Conservation (phyloP, 2,888 invertebrate genomes). For the Dynastes grantii region DNA sequence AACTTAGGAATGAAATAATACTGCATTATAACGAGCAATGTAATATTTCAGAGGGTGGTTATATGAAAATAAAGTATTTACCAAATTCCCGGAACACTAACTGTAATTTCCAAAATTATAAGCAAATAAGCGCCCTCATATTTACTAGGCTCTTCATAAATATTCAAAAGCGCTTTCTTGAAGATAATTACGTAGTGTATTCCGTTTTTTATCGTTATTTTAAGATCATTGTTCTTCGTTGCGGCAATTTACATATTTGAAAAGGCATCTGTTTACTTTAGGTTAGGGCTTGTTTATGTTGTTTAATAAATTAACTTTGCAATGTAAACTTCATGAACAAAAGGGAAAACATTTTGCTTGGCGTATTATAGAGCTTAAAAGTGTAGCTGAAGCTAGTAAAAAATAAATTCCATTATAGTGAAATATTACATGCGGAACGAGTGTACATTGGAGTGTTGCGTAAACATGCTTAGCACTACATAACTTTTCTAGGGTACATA, state of each 20-base stretch:
- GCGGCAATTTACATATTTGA: constrained; percentile 44
- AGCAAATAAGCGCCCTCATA: constrained; percentile 14
- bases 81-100: not conserved
- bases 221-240: constrained; percentile 42
- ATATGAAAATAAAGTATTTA: constrained; percentile 4
- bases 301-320: constrained; percentile 43
- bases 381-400: constrained; percentile 18
- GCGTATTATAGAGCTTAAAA: constrained; percentile 26
- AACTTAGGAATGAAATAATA: too few species aligned
- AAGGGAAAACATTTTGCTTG: constrained; percentile 50
- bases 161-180: constrained; percentile 22
- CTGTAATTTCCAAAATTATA: constrained; percentile 20
- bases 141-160: constrained; percentile 26
- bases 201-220: constrained; percentile 33
- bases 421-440: constrained; percentile 26
- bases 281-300: constrained; percentile 42
- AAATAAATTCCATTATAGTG: constrained; percentile 34
- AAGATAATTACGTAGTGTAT: constrained; percentile 30
- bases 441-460: constrained; percentile 26
- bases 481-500: not conserved
- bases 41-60: not conserved
- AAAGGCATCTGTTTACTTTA: constrained; percentile 42
- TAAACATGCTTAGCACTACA: constrained; percentile 8
- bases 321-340: constrained; percentile 51
- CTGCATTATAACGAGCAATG: too few species aligned